Evolutionary conservation across 2,888 invertebrate species (phyloP).

Genomic region (Archips crataeganus): DNA sequence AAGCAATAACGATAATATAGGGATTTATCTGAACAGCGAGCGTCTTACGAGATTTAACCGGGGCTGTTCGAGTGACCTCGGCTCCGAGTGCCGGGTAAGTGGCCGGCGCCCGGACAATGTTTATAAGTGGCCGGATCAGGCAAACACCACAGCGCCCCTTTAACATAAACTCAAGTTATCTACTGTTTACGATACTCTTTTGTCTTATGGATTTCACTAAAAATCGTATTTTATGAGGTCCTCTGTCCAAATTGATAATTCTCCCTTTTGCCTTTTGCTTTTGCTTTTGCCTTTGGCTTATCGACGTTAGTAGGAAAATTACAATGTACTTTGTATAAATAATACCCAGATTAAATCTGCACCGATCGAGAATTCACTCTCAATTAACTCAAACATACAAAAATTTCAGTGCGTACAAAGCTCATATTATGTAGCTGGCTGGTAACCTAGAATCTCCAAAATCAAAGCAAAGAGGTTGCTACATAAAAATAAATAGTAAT

Average conservation of each 20-base stretch:
- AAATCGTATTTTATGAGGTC: slow-evolving; percentile 37
- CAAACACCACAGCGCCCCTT: slow-evolving; percentile 62
- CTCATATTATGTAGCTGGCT: background rate
- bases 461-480: slow-evolving; percentile 22
- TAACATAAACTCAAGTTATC: slow-evolving; percentile 70
- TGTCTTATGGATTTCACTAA: slow-evolving; percentile 49
- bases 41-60: slow-evolving; percentile 73
- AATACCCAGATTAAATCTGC: no score
- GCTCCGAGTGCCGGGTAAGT: slow-evolving; percentile 34
- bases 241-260: no score
- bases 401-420: background rate
- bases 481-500: slow-evolving; percentile 30
- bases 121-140: slow-evolving; percentile 67
- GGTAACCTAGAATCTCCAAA: slow-evolving; percentile 8
- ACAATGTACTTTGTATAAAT: no score
- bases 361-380: no score
- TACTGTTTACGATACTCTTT: slow-evolving; percentile 52
- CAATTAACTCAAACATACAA: background rate
- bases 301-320: no score
- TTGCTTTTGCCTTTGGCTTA: no score
- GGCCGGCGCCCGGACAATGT: slow-evolving; percentile 54
- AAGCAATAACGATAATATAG: slow-evolving; percentile 73
- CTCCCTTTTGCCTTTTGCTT: no score
- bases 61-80: slow-evolving; percentile 54
- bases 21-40: slow-evolving; percentile 68